These are phyloP conservation scores for Plestiodon gilberti DNA, from an alignment of 2,113 vertebrate species.

Conservation along the genomic window DNA sequence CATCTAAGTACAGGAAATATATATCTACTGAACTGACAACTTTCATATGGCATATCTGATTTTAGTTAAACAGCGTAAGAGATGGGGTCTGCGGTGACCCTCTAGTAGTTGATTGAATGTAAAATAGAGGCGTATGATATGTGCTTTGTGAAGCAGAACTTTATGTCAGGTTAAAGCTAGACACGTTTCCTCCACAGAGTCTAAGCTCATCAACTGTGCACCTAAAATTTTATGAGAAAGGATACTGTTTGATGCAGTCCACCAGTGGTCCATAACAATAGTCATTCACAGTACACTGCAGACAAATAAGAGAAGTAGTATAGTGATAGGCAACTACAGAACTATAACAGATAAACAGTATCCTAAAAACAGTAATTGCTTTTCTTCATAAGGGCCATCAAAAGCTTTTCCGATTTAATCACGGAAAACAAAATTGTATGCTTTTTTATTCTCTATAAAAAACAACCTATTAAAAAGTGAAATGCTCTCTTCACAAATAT, in stretches of 20 bases:
- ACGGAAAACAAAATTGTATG: constrained; percentile 77
- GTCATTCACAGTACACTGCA: constrained; percentile 98
- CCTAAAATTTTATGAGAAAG: constrained; percentile 97
- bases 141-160: constrained; percentile 90
- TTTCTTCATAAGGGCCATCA: constrained; percentile 68
- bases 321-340: constrained; percentile 51
- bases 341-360: constrained; percentile 66
- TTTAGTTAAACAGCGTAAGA: constrained; percentile 55
- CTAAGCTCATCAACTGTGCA: constrained; percentile 90
- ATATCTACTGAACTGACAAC: constrained; percentile 63
- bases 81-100: constrained; percentile 70
- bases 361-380: constrained; percentile 74
- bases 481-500: constrained; percentile 77
- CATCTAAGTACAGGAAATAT: constrained; percentile 54
- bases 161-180: constrained; percentile 93
- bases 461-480: constrained; percentile 80
- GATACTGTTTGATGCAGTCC: constrained; percentile 99
- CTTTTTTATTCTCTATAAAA: constrained; percentile 76
- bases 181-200: constrained; percentile 89
- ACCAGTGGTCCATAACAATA: constrained; percentile 99
- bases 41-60: constrained; percentile 57
- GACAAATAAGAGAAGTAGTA: constrained; percentile 71
- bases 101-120: constrained; percentile 73
- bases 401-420: constrained; percentile 73
- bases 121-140: constrained; percentile 76